Evolutionary conservation across 2,113 vertebrate genomes (phyloP), one percentile per base, ranked within the genome.

Genomic region (Lepisosteus oculatus): DNA sequence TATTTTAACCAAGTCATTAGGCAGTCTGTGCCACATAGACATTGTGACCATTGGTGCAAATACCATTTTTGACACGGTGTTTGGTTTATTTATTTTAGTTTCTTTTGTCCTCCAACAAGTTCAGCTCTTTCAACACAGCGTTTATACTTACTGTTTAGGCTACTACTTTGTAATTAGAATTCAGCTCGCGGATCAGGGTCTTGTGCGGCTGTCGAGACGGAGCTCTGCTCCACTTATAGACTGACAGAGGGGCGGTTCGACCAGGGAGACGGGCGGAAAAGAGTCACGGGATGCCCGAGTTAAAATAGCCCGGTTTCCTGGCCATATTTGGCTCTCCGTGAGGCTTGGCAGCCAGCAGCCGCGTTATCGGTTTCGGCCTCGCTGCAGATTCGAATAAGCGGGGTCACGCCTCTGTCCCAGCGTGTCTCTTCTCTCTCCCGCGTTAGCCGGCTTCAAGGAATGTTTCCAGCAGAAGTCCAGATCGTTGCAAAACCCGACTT

Each of bases 261-360:
- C 14, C 47, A 65, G 70, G 55, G 62, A 43, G 17, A 29, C 17
- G 42, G 56, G 41, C 7, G 3, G 9, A 45, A 67, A n/a, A 54
- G 43, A 41, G 44, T 67, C 71, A 67, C 57, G 65, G 47, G 56
- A 42, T 68, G 17, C 45, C 15, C 11, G 4, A 43, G 65, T 42
- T 73, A 73, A 73, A 68, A 68, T 73, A 73, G 57, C 13, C 4
- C n/a, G 6, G 12, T 41, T 64, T 55, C 4, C 3, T 68, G 67
- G 12, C 66, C 72, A 6, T 74, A 74, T 74, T 74, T 74, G 72
- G 72, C 15, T 55, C 15, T 15, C 17, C 12, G 29, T 51, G 45
- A 8, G 41, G 15, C 57, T 73, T 68, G 43, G 43, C 41, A 41
- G 68, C 51, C 67, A 55, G 8, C 29, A 15, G 8, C 17, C 56